Evolutionary conservation across 2,113 vertebrate species (phyloP), one percentile per base, ranked within the genome.

Genomic region (Pteronura brasiliensis): DNA sequence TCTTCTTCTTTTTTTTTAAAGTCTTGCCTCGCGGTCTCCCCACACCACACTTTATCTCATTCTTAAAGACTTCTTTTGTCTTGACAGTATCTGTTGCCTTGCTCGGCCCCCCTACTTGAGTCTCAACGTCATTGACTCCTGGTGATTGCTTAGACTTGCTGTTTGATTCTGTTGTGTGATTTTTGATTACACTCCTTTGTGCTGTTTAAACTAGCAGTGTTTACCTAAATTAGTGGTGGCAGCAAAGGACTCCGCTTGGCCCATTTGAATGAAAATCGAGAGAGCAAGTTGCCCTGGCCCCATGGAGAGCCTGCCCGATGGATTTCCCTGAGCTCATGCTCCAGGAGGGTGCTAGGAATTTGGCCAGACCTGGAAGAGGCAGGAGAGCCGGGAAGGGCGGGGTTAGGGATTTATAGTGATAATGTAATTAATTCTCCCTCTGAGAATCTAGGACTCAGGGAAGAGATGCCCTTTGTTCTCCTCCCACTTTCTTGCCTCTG

Each of bases 101-200:
- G 88, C 85, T 65, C 61, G 23, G 27, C 80, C 21, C 11, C 36
- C 17, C 15, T 13, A 1, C 79, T 84, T 20, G 13, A 39, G 25
- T 57, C 79, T 81, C 31, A 23, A 14, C 44, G 81, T 93, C 72
- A 82, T 59, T 31, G 55, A 83, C 49, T 95, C 61, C 49, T 11
- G 34, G 84, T 65, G 93, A n/a, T 18, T 31, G 69, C 88, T 88
- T 65, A 47, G 52, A 47, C 55, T 63, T 44, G 55, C 90, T 65
- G 7, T 27, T 69, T 44, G 69, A 31, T 72, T 93, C 67, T 65
- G 20, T 76, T 63, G n/a, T 94, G 81, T 96, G 94, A 39, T 59
- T 90, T 79, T 93, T 86, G 7, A 86, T 96, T 77, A 65, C 20
- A 49, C 42, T 44, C 71, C 82, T 85, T 92, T 88, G 87, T 77